Evolutionary conservation across 2,888 invertebrate genomes (phyloP).

Genomic region (Lasioglossum figueresi): DNA sequence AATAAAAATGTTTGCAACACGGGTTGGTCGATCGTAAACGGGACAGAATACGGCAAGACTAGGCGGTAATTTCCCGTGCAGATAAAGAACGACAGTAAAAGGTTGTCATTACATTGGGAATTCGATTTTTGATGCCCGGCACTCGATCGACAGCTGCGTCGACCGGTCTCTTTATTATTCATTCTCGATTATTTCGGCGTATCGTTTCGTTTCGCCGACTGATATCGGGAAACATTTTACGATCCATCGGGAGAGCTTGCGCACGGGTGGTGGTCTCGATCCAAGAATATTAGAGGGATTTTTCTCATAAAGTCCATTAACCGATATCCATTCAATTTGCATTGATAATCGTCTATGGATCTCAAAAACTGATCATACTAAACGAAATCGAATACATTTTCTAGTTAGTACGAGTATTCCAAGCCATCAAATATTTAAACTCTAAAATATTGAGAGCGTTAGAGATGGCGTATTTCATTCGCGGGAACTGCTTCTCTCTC

Average conservation of each 20-base stretch:
- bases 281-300: background rate
- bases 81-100: constrained; percentile 13
- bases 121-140: constrained; percentile 9
- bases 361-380: background rate
- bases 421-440: background rate
- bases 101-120: constrained; percentile 18
- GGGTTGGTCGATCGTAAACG: background rate
- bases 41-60: background rate
- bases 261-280: background rate
- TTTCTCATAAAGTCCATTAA: background rate
- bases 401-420: background rate
- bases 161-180: constrained; percentile 12
- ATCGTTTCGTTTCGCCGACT: background rate
- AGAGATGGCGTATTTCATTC: too few species aligned
- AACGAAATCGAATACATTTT: background rate
- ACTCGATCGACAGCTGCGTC: background rate
- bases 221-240: constrained; percentile 10
- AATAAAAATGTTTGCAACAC: constrained; percentile 10
- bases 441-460: background rate
- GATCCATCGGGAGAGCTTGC: background rate
- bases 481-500: too few species aligned
- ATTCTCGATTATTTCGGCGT: constrained; percentile 7
- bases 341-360: background rate
- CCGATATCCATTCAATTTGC: background rate
- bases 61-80: constrained; percentile 4